Evolutionary conservation across 2,113 vertebrate genomes (phyloP), one percentile per base, ranked within the genome.

Genomic region (Scophthalmus maximus): DNA sequence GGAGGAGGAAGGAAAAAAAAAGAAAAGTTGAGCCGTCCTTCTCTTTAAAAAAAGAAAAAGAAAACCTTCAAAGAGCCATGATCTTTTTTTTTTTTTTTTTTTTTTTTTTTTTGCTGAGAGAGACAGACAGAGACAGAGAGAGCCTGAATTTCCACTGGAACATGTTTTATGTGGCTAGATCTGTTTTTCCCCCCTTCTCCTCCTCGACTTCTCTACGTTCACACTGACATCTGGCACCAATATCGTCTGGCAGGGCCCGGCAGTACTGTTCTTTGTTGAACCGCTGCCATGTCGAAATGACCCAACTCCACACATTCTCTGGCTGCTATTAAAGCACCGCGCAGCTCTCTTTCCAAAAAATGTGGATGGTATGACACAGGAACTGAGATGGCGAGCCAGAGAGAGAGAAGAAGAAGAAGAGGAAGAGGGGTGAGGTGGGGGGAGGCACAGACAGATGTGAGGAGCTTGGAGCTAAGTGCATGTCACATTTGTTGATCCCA

Each of bases 141-240:
- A 78, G 79, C 27, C 87, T 58, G 72, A 85, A 92, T 92, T 95
- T 95, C 94, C 94, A 95, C 84, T 92, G 93, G 91, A 94, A 92
- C 90, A 86, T 86, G 93, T 95, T 95, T 94, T 93, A 92, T 95
- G 93, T 92, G 95, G 95, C 94, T 93, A 90, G 85, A 92, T 85
- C 81, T 65, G 79, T 85, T 32, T 26, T 23, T 20, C 51, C 51
- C 59, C 25, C 38, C 44, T 25, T 27, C 52, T 42, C 46, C 52
- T 23, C 60, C 22, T 44, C 23, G 6, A 11, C 78, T n/a, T 62
- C 79, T 60, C 72, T 76, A 64, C 60, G n/a, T 84, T 84, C 56
- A 79, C 79, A 65, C 83, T 92, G 94, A 95, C 95, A 95, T 96
- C 96, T 96, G 96, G 96, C 96, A 97, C 94, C 94, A 94, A 95